Base-by-base conservation (phyloP, 2,888 invertebrate species). In the Beris morrisii region DNA sequence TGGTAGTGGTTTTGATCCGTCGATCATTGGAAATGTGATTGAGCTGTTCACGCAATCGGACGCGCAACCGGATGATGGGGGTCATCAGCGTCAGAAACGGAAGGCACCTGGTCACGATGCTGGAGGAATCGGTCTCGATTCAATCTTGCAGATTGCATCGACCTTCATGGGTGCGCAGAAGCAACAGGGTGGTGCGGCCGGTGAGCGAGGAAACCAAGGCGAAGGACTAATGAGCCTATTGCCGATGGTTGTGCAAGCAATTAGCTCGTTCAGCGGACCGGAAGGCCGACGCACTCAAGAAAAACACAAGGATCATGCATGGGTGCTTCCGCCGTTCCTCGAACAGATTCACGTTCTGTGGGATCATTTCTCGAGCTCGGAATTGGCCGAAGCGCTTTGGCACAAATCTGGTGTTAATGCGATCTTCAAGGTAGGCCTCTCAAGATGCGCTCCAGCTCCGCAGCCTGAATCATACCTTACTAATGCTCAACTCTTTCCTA, bases 301-400 rank as follows among this genome's bases (percentile, higher is more conserved):
- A 22, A 84, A 84, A 0, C 90, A 90, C 73, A 87, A 88, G 64
- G 87, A 85, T 50, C 91, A 91, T 72, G 86, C 89, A 0, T 86
- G 87, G 77, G 86, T 88, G 72, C 78, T 92, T 69, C 92, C 92
- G 0, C 92, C 89, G 67, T 74, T 89, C 78, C 75, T 87, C 77
- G 88, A 88, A 73, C 85, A 88, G 71, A 76, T 86, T 2, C 91
- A 92, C 76, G 80, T 92, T 2, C 84, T 89, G 73, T 91, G 91
- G 87, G 91, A 92, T 70, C 85, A 91, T 69, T 91, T 92, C 74
- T 84, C 89, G 38, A 88, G 89, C 75, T 92, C 92, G 0, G 91
- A 92, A 70, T 81, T 92, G 15, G 92, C 91, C 0, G 88, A 86
- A 75, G 85, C 87, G 0, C 76, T 92, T 6, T 89, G 90, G 85